Base-by-base conservation (phyloP, 2,888 invertebrate genomes). In the Axea sp. region DNA sequence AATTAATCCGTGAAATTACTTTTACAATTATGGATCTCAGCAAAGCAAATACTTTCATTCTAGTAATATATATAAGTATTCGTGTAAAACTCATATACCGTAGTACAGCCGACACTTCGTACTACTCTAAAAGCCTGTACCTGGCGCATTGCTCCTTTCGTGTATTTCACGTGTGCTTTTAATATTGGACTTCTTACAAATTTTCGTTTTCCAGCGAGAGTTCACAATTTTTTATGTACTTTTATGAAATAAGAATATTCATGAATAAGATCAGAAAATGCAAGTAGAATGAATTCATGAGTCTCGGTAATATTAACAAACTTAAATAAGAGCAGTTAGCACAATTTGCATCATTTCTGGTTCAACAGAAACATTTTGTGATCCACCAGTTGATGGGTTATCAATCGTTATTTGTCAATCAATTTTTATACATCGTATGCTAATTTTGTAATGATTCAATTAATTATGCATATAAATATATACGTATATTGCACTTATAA, bases 161-260 rank as follows among this genome's bases (percentile, higher is more conserved):
- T 35, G 31, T 67, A 49, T 59, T 41, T 33, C 59, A 22, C 59
- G 43, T 64, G 43, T 28, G 24, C 68, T 59, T 59, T 68, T 68
- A 68, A 68, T 59, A 68, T 68, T 68, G 49, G 49, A 68, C 49
- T 68, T 65, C 45, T 53, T 37, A 14, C 55, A 33, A 53, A 65
- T 65, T 65, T 65, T 28, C 55, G 35, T 41, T 51, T 41, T 39
- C 33, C n/a, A n/a, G n/a, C n/a, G n/a, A n/a, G n/a, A n/a, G n/a
- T n/a, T n/a, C n/a, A n/a, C n/a, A n/a, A n/a, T n/a, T n/a, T n/a
- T n/a, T n/a, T n/a, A n/a, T n/a, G 24, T 43, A 57, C 41, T 57
- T 57, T 30, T 30, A 31, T 6, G 31, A 41, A 57, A 57, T 57
- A 57, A 22, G 24, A 43, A 57, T 43, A 41, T 31, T 15, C 15